Evolutionary conservation across 2,888 invertebrate genomes (phyloP), one percentile per base, ranked within the genome.

Genomic region (Ecdyonurus torrentis): DNA sequence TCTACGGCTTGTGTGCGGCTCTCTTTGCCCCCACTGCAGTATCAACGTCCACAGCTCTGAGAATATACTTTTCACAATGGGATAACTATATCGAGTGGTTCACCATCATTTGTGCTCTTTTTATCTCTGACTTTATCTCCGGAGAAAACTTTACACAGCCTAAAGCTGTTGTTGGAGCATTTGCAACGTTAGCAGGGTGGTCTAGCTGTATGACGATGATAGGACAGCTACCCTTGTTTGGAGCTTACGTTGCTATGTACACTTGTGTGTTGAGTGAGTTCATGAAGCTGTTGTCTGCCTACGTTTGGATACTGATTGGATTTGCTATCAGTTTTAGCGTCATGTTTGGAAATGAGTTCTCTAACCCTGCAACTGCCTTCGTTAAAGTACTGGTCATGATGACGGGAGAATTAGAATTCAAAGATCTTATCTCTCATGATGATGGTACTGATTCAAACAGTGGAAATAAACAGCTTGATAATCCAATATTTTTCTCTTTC

Each of bases 171-270:
- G 5, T 91, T 23, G 91, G 90, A 0, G 91, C 91, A 0, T 88
- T 91, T 70, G 89, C 90, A 0, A 89, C 91, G 0, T 79, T 91
- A 2, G 84, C 89, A 55, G 90, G 89, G 2, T 91, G 91, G 91
- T 88, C 89, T 2, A 90, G 91, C 74, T 77, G 91, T n/a, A 90
- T 91, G 89, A 77, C 76, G 23, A 90, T 91, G 88, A 86, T 92
- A 64, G 92, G 92, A 0, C 89, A 92, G 70, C 76, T 92, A 52
- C 92, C 92, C 0, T 83, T 90, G 61, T 89, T 92, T 71, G 92
- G 91, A 20, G 87, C 91, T 0, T 92, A 92, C 71, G 91, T 92
- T 2, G 91, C 91, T 0, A 91, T 91, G 91, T 91, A 90, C 69
- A 90, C 90, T 1, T 85, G 88, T 74, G 90, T 91, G 1, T 89